Evolutionary conservation across 2,113 vertebrate species (phyloP).

Genomic region (Plecotus auritus): DNA sequence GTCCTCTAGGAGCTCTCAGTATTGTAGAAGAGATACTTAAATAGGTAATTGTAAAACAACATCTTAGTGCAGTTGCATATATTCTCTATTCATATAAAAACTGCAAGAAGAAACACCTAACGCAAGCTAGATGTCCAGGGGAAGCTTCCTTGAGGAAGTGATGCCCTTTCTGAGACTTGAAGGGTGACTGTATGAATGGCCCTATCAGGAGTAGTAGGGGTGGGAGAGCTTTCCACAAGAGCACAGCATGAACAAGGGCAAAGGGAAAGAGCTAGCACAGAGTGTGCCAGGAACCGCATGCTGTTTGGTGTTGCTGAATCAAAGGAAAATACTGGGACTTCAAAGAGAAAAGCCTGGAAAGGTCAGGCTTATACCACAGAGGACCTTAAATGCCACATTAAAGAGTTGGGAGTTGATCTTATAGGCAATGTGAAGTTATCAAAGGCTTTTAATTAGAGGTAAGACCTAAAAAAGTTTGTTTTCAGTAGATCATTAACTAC

Average conservation of each 20-base stretch:
- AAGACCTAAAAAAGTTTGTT: not conserved
- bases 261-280: not conserved
- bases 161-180: not conserved
- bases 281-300: not conserved
- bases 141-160: slow-evolving; percentile 6
- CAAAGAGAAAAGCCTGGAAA: slow-evolving; percentile 24
- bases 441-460: not conserved
- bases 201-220: not conserved
- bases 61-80: not conserved
- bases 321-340: not conserved
- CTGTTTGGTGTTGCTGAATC: not conserved
- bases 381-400: not conserved
- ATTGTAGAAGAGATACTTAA: not conserved
- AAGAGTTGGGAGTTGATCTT: not conserved
- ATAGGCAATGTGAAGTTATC: not conserved
- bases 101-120: not conserved
- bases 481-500: not conserved
- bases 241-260: not conserved
- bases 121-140: not conserved
- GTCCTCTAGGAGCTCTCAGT: not conserved
- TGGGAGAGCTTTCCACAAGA: not conserved
- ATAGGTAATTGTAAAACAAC: not conserved
- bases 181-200: not conserved
- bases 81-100: not conserved
- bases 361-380: not conserved